Evolutionary conservation across 1,140 invertebrate genomes (phyloP).

Genomic region (Microplitis demolitor): DNA sequence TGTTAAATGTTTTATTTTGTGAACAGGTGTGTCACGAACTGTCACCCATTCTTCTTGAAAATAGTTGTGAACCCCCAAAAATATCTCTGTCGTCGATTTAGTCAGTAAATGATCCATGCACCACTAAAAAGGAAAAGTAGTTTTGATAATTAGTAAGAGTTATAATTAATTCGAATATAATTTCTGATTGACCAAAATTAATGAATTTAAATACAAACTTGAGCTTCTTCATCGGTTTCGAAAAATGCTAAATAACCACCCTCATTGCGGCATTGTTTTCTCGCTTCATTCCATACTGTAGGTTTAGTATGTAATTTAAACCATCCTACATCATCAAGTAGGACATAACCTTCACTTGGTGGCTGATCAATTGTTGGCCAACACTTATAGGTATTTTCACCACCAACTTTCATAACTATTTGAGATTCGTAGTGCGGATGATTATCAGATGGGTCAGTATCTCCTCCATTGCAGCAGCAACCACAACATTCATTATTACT

Average conservation of each 20-base stretch:
- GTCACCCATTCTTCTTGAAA: background rate
- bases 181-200: background rate
- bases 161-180: background rate
- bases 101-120: background rate
- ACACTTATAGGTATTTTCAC: background rate
- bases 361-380: background rate
- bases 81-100: background rate
- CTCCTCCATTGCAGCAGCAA: background rate
- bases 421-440: too few relatives aligned
- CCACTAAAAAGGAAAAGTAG: background rate
- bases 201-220: slow-evolving; percentile 31
- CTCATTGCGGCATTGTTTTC: slow-evolving; percentile 50
- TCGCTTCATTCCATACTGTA: slow-evolving; percentile 48
- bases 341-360: background rate
- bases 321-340: slow-evolving; percentile 34
- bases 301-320: slow-evolving; percentile 49
- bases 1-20: background rate
- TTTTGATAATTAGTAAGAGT: background rate
- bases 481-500: background rate
- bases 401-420: background rate
- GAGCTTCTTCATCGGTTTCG: slow-evolving; percentile 45
- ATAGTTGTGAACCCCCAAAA: background rate
- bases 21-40: background rate
- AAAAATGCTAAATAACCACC: slow-evolving; percentile 53
- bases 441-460: background rate